Conservation (phyloP, 1,140 invertebrate species). For the Drosophila bifasciata region DNA sequence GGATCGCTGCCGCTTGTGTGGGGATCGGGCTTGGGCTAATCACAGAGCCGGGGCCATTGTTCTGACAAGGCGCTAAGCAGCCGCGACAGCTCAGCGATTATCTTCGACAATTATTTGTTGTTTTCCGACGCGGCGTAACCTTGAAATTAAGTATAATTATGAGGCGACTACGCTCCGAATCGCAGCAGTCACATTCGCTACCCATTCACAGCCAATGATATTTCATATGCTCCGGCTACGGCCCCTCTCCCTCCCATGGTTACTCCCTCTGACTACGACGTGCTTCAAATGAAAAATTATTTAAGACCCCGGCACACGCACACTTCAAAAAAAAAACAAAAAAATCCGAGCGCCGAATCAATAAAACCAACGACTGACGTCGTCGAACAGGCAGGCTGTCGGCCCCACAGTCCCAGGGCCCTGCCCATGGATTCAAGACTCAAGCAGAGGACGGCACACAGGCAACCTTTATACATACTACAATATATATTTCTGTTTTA, state of each 20-base stretch:
- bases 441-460: too few species aligned
- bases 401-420: constrained; percentile 26
- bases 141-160: constrained; percentile 83
- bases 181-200: constrained; percentile 46
- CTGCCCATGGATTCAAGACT: constrained; percentile 49
- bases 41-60: constrained; percentile 50
- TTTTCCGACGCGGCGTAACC: constrained; percentile 65
- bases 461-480: constrained; percentile 48
- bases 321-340: constrained; percentile 53
- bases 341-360: constrained; percentile 67
- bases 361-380: constrained; percentile 61
- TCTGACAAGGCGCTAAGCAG: constrained; percentile 79
- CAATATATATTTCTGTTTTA: constrained; percentile 17
- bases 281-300: constrained; percentile 79
- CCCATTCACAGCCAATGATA: constrained; percentile 66
- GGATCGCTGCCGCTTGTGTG: constrained; percentile 12
- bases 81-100: constrained; percentile 61
- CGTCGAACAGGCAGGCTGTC: too few species aligned
- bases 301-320: constrained; percentile 74
- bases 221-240: constrained; percentile 52
- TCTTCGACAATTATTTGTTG: constrained; percentile 67
- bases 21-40: constrained; percentile 35
- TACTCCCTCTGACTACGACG: constrained; percentile 28
- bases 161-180: constrained; percentile 51
- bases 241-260: not conserved